phyloP scores from a whole-genome alignment of 2,888 invertebrate genomes.

The Tenthredo scrophulariae region DNA sequence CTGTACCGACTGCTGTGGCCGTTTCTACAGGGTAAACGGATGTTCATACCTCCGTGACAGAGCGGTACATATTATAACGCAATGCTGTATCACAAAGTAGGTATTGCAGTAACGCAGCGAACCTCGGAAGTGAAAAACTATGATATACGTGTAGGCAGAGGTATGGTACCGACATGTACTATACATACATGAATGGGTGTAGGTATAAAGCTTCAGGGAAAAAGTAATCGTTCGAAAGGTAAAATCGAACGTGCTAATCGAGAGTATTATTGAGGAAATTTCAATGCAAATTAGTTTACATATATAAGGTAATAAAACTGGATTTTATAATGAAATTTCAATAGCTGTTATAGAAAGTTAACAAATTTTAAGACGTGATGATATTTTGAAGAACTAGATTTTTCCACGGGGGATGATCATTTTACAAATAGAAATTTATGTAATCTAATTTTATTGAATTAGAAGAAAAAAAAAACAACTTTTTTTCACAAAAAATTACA shows the following conservation, averaged over 20 bases:
- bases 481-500: no score
- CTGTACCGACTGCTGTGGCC: not conserved
- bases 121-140: conserved; percentile 26
- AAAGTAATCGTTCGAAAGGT: not conserved
- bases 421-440: no score
- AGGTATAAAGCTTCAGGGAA: not conserved
- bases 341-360: no score
- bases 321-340: no score
- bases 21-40: not conserved
- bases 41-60: conserved; percentile 21
- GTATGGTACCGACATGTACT: not conserved
- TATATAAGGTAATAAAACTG: not conserved
- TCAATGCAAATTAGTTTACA: not conserved
- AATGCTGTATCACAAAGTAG: not conserved
- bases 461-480: no score
- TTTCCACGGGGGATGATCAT: no score
- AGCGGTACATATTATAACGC: conserved; percentile 1
- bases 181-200: not conserved
- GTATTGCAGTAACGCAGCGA: not conserved
- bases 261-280: not conserved
- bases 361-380: no score
- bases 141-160: not conserved
- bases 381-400: no score
- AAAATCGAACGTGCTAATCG: conserved; percentile 5
- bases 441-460: no score